These are phyloP conservation scores for Ormyrus nitidulus DNA, from an alignment of 2,888 invertebrate species.

Conservation along the genomic window DNA sequence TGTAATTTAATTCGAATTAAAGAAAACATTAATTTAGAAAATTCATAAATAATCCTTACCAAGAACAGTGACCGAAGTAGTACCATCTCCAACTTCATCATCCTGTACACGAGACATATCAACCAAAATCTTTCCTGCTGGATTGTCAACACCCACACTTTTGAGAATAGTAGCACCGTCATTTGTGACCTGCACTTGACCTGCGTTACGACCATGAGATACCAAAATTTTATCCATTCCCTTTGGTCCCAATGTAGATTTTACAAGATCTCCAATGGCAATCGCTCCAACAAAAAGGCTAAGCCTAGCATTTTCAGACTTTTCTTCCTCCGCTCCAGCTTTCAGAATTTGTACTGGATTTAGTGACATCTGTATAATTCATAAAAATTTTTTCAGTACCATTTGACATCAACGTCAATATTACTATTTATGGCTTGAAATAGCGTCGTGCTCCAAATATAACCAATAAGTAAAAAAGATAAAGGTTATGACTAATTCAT, in stretches of 20 bases:
- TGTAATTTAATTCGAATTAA: too few relatives aligned
- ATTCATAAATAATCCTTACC: conserved; percentile 75
- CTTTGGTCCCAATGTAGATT: conserved; percentile 98
- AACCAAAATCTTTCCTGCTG: conserved; percentile 99
- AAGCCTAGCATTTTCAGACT: conserved; percentile 96
- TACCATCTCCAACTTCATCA: conserved; percentile 99
- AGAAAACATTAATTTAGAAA: too few relatives aligned
- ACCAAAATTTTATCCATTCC: conserved; percentile 98
- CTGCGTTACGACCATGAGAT: conserved; percentile 86
- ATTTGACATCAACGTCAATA: background rate
- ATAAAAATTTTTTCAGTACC: background rate
- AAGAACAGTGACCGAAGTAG: conserved; percentile 98
- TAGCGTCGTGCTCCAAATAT: conserved; percentile 26
- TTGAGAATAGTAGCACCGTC: conserved; percentile 99
- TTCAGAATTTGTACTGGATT: conserved; percentile 96
- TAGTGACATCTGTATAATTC: conserved; percentile 84
- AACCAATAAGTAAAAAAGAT: conserved; percentile 42
- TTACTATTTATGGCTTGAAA: conserved; percentile 11
- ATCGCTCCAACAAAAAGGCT: conserved; percentile 99
- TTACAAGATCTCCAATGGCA: conserved; percentile 98
- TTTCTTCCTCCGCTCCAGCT: conserved; percentile 98
- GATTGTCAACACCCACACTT: conserved; percentile 97
- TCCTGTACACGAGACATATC: conserved; percentile 99
- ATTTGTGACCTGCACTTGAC: conserved; percentile 96
- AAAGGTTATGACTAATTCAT: too few relatives aligned